phyloP scores from a whole-genome alignment of 2,113 vertebrate species.

The Solenodon paradoxus region DNA sequence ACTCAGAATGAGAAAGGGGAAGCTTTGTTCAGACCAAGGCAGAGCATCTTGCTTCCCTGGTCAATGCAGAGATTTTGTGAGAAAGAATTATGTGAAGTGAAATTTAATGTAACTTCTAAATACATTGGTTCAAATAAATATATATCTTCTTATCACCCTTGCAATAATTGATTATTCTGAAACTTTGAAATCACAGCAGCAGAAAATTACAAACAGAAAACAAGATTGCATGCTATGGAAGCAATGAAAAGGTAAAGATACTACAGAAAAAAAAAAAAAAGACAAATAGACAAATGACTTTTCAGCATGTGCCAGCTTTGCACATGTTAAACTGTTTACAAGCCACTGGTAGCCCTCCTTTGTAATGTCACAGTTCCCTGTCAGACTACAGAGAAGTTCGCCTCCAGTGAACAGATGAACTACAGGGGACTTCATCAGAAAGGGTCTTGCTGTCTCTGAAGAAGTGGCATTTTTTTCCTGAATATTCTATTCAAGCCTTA shows the following conservation, averaged over 20 bases:
- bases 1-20: not conserved
- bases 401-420: slow-evolving; percentile 71
- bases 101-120: slow-evolving; percentile 61
- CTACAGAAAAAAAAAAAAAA: not conserved
- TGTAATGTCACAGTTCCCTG: slow-evolving; percentile 70
- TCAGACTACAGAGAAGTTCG: slow-evolving; percentile 65
- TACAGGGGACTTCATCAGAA: slow-evolving; percentile 64
- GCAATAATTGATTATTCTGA: slow-evolving; percentile 68
- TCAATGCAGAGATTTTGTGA: not conserved
- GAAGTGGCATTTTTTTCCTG: slow-evolving; percentile 55
- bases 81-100: slow-evolving; percentile 45
- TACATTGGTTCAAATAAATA: slow-evolving; percentile 59
- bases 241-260: slow-evolving; percentile 73
- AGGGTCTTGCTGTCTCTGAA: slow-evolving; percentile 64
- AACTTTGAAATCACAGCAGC: slow-evolving; percentile 71
- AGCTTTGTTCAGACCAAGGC: not conserved
- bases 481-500: slow-evolving; percentile 46
- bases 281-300: slow-evolving; percentile 69
- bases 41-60: not conserved
- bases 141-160: slow-evolving; percentile 48
- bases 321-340: slow-evolving; percentile 58
- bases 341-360: slow-evolving; percentile 30
- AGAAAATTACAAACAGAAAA: slow-evolving; percentile 79
- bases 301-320: slow-evolving; percentile 44
- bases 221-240: slow-evolving; percentile 73